Conservation (phyloP, 2,797 vertebrate species). For the Salmo trutta region DNA sequence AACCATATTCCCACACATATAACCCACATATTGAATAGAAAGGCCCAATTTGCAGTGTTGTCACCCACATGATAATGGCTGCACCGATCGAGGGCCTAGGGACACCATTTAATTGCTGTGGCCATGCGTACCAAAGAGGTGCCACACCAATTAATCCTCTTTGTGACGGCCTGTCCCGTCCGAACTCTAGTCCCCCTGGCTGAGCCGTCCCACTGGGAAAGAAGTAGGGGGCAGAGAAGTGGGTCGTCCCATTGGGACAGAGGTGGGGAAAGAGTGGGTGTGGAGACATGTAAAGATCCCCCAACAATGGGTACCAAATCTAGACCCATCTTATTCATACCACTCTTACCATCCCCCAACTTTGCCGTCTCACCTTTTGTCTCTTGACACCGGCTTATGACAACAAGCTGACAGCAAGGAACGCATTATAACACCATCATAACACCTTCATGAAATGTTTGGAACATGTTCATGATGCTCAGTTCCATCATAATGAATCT, state of each 20-base stretch:
- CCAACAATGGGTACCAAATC: conserved; percentile 52
- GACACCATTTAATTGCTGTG: conserved; percentile 77
- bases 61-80: conserved; percentile 60
- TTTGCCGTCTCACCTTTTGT: neutral
- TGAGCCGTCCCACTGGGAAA: conserved; percentile 54
- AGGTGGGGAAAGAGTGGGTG: conserved; percentile 28
- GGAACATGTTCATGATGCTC: too few relatives aligned
- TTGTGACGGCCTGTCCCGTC: conserved; percentile 49
- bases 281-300: neutral
- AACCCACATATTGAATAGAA: conserved; percentile 33
- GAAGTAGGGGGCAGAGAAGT: conserved; percentile 27
- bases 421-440: too few relatives aligned
- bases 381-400: neutral
- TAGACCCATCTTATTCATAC: conserved; percentile 28
- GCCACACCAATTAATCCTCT: conserved; percentile 75
- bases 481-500: too few relatives aligned
- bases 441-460: too few relatives aligned
- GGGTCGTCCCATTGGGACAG: conserved; percentile 53
- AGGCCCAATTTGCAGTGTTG: conserved; percentile 60
- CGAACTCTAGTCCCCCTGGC: conserved; percentile 55
- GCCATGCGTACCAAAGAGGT: conserved; percentile 67
- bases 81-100: conserved; percentile 59
- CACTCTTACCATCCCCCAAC: neutral
- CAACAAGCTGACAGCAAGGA: too few relatives aligned
- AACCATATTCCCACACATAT: conserved; percentile 33